Base-by-base conservation (phyloP, 1,140 invertebrate genomes). In the Ostrea denselamellosa region DNA sequence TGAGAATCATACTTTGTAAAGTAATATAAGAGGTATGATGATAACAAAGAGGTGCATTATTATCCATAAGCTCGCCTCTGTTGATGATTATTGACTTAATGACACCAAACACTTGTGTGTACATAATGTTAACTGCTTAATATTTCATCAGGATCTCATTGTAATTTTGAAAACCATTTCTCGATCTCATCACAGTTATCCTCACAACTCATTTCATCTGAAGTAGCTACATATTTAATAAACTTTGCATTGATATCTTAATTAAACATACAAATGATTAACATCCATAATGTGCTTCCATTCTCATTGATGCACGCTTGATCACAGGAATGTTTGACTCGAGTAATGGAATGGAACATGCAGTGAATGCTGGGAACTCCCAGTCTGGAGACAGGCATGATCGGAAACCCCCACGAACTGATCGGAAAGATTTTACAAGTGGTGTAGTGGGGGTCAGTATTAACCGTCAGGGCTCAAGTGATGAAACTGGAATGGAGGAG, bases 241-340 rank as follows among this genome's bases (percentile, higher is more conserved):
- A 10, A 28, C 10, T 53, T n/a, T 44, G 34, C 51, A 54, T 84
- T n/a, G n/a, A 54, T 56, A 84, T 22, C 51, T 12, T 28, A n/a
- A 53, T 28, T 83, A 28, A 84, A 44, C 22, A 54, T 52, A 54
- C 8, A 54, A 19, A 25, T 54, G 34, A 34, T 10, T 82, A 8
- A 25, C n/a, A 84, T 54, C 19, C 25, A 28, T 8, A 84, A 7
- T 44, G 14, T 84, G n/a, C 54, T 12, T 17, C 53, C 34, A 4
- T 53, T 53, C 25, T 86, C 56, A 68, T 77, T 62, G 10, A 44
- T 53, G 81, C n/a, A 62, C 25, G 2, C 68, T 44, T 77, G 9
- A 77, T 87, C 90, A 7, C 81, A 93, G 91, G 91, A 77, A 93
- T 92, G 91, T 92, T 93, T 89, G 90, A 92, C 71, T 91, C 88